These are phyloP conservation scores for Panurus biarmicus DNA, from an alignment of 2,113 vertebrate species.

Conservation along the genomic window DNA sequence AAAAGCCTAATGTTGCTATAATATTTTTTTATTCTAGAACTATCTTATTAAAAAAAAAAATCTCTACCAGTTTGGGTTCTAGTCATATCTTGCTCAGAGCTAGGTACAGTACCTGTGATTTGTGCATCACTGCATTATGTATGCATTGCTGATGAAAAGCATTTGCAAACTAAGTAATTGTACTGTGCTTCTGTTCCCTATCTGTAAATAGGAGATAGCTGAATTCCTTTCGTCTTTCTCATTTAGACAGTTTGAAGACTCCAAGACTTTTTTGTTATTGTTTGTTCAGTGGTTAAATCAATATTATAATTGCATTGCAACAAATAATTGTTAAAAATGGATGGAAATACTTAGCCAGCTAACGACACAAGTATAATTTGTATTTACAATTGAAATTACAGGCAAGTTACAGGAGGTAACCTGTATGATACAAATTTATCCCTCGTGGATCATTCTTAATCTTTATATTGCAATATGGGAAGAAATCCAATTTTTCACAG, in stretches of 20 bases:
- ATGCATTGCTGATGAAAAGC: background rate
- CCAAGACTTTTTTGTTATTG: background rate
- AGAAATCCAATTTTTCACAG: slow-evolving; percentile 3
- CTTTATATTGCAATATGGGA: background rate
- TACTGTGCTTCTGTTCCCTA: background rate
- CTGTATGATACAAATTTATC: background rate
- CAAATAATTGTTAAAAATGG: background rate
- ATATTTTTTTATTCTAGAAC: background rate
- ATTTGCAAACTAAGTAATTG: background rate
- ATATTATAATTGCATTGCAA: background rate
- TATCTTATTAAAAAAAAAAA: background rate
- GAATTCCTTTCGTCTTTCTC: background rate
- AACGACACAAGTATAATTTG: background rate
- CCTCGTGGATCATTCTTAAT: background rate
- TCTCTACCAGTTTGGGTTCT: background rate
- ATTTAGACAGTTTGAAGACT: background rate
- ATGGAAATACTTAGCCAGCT: background rate
- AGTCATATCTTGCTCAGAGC: background rate
- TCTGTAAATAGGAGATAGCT: background rate
- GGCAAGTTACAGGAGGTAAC: background rate
- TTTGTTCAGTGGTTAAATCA: background rate
- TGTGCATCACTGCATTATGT: background rate
- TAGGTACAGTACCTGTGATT: background rate
- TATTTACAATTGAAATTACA: background rate
- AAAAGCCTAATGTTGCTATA: background rate